A percentile compares a stretch with the other conserved stretches of the same genome.
Evolutionary conservation across 2,797 vertebrate species (phyloP).

Genomic region (Sebastes taczanowskii): DNA sequence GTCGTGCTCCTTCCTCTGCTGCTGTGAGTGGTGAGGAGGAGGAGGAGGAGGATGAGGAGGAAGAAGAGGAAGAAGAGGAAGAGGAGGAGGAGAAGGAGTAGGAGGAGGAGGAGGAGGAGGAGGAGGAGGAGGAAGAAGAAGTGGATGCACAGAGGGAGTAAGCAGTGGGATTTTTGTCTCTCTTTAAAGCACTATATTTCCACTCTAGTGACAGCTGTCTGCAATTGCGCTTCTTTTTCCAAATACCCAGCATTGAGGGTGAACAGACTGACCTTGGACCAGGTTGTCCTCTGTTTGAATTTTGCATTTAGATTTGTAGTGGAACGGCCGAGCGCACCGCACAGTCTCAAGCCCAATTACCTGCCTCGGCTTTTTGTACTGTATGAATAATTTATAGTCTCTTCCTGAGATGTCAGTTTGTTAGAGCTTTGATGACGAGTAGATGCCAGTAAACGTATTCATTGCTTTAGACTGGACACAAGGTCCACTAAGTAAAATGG

Average conservation of each 20-base stretch:
- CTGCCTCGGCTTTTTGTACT: constrained; percentile 47
- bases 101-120: neutral
- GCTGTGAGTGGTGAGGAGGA: constrained; percentile 80
- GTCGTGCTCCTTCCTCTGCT: constrained; percentile 87
- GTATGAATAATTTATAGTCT: constrained; percentile 65
- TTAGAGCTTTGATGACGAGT: constrained; percentile 13
- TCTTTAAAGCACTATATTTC: constrained; percentile 44
- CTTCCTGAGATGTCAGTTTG: constrained; percentile 29
- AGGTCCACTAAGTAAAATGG: neutral
- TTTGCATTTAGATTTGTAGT: constrained; percentile 55
- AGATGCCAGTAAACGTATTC: constrained; percentile 28
- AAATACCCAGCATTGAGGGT: constrained; percentile 32
- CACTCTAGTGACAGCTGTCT: constrained; percentile 36
- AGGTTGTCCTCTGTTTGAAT: constrained; percentile 38
- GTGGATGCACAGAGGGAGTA: constrained; percentile 12
- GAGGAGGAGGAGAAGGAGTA: neutral
- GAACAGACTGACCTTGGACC: constrained; percentile 55
- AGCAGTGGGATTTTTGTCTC: neutral
- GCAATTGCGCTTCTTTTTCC: constrained; percentile 25
- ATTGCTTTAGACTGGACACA: constrained; percentile 11
- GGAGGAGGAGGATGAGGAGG: neutral
- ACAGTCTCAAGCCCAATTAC: constrained; percentile 43
- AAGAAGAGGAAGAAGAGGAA: constrained; percentile 23
- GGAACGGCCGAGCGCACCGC: constrained; percentile 23
- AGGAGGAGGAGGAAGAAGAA: neutral